phyloP scores from a whole-genome alignment of 2,888 invertebrate genomes.

The Autographa gamma region DNA sequence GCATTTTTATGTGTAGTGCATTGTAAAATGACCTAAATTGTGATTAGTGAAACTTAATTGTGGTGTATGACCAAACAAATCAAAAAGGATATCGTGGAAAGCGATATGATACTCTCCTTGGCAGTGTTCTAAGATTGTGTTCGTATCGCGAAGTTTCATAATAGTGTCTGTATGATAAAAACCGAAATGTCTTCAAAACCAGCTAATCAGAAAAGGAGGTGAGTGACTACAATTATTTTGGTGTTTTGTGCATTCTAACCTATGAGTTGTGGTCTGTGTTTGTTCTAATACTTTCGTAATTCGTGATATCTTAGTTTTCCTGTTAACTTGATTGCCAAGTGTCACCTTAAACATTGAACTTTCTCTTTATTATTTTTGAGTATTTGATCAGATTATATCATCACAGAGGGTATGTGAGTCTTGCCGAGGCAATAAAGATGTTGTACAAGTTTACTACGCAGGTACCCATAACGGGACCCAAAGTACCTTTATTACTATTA shows the following conservation, averaged over 20 bases:
- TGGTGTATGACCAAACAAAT: slow-evolving; percentile 72
- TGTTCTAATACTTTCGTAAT: slow-evolving; percentile 13
- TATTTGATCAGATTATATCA: slow-evolving; percentile 31
- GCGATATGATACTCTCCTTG: slow-evolving; percentile 89
- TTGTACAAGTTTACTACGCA: slow-evolving; percentile 5
- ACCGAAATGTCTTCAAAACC: slow-evolving; percentile 85
- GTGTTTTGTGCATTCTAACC: slow-evolving; percentile 35
- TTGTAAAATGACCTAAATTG: slow-evolving; percentile 86
- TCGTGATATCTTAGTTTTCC: slow-evolving; percentile 58
- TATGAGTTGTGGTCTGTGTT: slow-evolving; percentile 19
- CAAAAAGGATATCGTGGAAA: slow-evolving; percentile 72
- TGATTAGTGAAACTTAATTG: slow-evolving; percentile 77
- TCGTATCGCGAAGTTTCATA: slow-evolving; percentile 85
- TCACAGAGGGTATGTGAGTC: slow-evolving; percentile 6
- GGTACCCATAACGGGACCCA: slow-evolving; percentile 37
- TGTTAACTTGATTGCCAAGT: slow-evolving; percentile 49
- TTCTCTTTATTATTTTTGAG: slow-evolving; percentile 59
- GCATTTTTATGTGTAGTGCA: slow-evolving; percentile 82
- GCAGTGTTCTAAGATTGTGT: slow-evolving; percentile 89
- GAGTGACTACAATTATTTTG: slow-evolving; percentile 67
- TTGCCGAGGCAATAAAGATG: neutral
- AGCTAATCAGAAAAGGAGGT: slow-evolving; percentile 93
- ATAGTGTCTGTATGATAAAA: slow-evolving; percentile 76
- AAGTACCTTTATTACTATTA: slow-evolving; percentile 9
- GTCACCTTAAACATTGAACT: slow-evolving; percentile 60